Conservation (phyloP, 2,888 invertebrate species). For the Andrena marginata region DNA sequence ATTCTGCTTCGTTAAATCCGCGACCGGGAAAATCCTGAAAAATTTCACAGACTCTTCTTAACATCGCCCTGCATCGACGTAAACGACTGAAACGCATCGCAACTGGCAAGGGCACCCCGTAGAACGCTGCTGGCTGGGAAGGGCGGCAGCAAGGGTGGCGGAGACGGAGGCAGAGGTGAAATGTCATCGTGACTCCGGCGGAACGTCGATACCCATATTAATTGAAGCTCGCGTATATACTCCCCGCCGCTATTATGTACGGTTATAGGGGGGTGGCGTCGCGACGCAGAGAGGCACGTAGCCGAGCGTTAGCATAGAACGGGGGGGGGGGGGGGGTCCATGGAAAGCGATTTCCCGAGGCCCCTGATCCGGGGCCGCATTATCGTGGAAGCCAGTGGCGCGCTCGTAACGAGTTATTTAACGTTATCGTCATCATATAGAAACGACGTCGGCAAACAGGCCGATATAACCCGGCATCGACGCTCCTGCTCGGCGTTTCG, state of each 20-base stretch:
- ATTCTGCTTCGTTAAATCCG: neutral
- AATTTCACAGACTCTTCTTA: neutral
- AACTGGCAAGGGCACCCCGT: too few relatives aligned
- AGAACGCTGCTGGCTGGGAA: neutral
- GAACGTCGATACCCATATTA: slow-evolving; percentile 68
- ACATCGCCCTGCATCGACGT: too few relatives aligned
- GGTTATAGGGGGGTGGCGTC: slow-evolving; percentile 37
- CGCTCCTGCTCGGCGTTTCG: slow-evolving; percentile 8
- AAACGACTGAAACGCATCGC: too few relatives aligned
- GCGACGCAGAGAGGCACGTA: slow-evolving; percentile 55
- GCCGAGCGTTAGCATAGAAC: slow-evolving; percentile 53
- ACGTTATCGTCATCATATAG: slow-evolving; percentile 60
- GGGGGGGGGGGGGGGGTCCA: slow-evolving; percentile 53
- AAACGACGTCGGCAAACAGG: slow-evolving; percentile 41
- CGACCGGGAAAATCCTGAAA: neutral
- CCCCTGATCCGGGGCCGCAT: slow-evolving; percentile 42
- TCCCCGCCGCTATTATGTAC: slow-evolving; percentile 53
- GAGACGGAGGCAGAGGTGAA: slow-evolving; percentile 36
- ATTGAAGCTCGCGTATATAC: slow-evolving; percentile 50
- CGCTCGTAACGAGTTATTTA: slow-evolving; percentile 65
- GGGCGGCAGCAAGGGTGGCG: neutral
- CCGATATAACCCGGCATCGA: slow-evolving; percentile 33
- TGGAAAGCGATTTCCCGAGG: slow-evolving; percentile 57
- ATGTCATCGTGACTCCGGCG: slow-evolving; percentile 43
- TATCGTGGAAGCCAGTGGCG: slow-evolving; percentile 50